Percentiles rank a stretch among this genome's conserved stretches.
Conservation (phyloP, 2,797 vertebrate species). For the Platalea minor region DNA sequence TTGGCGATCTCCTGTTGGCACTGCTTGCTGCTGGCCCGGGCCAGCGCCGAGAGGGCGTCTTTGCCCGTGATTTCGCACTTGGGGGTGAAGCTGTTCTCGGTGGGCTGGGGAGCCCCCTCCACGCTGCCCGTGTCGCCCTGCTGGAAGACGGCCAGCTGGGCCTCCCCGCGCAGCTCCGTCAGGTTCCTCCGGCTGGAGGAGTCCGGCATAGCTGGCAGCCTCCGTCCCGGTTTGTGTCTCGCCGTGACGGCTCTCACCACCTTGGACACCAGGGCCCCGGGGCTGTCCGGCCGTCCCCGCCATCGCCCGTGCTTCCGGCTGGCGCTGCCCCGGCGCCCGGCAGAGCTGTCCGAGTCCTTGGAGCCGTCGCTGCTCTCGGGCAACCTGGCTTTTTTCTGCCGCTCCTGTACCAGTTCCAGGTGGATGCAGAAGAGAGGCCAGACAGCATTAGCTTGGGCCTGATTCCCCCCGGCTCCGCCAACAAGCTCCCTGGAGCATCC, state of each 20-base stretch:
- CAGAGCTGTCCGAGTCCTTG: constrained; percentile 80
- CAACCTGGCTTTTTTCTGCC: constrained; percentile 84
- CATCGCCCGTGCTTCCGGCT: constrained; percentile 80
- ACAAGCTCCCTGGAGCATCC: not conserved
- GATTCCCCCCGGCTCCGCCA: not conserved
- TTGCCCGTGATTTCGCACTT: constrained; percentile 93
- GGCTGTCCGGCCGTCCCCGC: constrained; percentile 76
- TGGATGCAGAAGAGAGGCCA: not conserved
- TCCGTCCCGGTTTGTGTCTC: constrained; percentile 71
- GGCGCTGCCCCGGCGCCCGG: constrained; percentile 77
- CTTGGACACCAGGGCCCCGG: constrained; percentile 72
- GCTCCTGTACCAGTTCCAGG: constrained; percentile 75
- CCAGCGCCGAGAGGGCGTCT: constrained; percentile 90
- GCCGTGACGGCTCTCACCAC: constrained; percentile 76
- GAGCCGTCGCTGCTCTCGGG: constrained; percentile 87
- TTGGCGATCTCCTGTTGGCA: constrained; percentile 95
- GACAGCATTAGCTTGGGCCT: not conserved
- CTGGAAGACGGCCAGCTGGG: constrained; percentile 72
- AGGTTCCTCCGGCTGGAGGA: constrained; percentile 87
- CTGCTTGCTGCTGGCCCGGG: constrained; percentile 86
- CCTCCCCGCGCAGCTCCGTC: constrained; percentile 66
- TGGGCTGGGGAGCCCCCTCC: constrained; percentile 88
- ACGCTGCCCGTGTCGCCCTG: constrained; percentile 93
- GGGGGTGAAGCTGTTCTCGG: constrained; percentile 85
- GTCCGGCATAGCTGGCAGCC: constrained; percentile 67